Evolutionary conservation across 2,888 invertebrate species (phyloP).

Genomic region (Agonum fuliginosum): DNA sequence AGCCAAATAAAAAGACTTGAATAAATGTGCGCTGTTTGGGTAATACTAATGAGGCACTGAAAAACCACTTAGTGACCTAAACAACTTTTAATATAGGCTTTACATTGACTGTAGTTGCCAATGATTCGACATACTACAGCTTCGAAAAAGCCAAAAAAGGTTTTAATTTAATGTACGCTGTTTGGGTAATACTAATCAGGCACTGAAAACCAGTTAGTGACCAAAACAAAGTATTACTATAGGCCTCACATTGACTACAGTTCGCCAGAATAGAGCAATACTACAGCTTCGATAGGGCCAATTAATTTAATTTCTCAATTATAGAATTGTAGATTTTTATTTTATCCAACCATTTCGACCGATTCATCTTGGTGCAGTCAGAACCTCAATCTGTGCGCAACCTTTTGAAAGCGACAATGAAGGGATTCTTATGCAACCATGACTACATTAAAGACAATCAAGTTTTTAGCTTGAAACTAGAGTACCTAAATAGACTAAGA

Average conservation of each 20-base stretch:
- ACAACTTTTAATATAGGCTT: constrained; percentile 31
- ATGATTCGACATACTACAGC: background rate
- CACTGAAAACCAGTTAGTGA: constrained; percentile 35
- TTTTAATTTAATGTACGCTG: constrained; percentile 17
- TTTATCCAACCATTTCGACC: too few species aligned
- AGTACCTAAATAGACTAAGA: too few species aligned
- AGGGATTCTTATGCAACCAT: too few species aligned
- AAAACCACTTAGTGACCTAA: constrained; percentile 42
- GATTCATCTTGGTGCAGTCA: too few species aligned
- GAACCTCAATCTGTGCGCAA: too few species aligned
- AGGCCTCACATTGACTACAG: constrained; percentile 25
- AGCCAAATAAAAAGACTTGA: constrained; percentile 66
- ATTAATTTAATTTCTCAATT: constrained; percentile 32
- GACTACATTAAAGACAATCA: too few species aligned
- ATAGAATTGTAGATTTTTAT: too few species aligned
- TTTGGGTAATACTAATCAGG: constrained; percentile 40
- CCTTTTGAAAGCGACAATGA: too few species aligned
- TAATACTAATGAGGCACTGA: constrained; percentile 30
- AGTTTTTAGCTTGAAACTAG: too few species aligned
- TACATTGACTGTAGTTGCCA: constrained; percentile 8
- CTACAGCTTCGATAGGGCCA: constrained; percentile 69
- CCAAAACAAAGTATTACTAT: constrained; percentile 34
- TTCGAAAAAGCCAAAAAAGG: constrained; percentile 69
- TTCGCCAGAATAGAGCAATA: background rate
- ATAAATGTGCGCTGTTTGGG: constrained; percentile 26